These are phyloP conservation scores for Eutrigla gurnardus DNA, from an alignment of 2,797 vertebrate species.

Conservation along the genomic window DNA sequence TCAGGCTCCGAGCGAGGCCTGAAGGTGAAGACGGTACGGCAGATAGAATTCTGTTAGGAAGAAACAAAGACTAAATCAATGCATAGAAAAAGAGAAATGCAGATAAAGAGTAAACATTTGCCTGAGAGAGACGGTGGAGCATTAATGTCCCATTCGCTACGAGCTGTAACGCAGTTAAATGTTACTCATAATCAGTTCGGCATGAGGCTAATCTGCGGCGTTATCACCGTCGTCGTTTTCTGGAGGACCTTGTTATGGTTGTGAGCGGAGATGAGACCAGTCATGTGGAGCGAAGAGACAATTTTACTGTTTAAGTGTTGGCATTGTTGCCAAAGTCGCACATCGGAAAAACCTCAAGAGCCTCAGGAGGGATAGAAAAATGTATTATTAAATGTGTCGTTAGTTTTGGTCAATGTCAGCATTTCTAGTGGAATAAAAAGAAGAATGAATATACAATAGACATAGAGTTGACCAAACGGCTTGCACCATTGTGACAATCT, in stretches of 20 bases:
- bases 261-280: conserved; percentile 35
- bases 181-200: conserved; percentile 52
- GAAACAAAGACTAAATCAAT: conserved; percentile 8
- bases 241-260: conserved; percentile 30
- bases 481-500: neutral
- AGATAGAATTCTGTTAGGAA: conserved; percentile 16
- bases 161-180: conserved; percentile 29
- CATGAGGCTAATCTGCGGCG: conserved; percentile 36
- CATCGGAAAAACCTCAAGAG: conserved; percentile 17
- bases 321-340: conserved; percentile 18
- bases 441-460: too few relatives aligned
- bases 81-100: conserved; percentile 1
- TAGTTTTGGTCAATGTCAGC: conserved; percentile 14
- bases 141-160: conserved; percentile 43
- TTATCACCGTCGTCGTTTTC: conserved; percentile 47
- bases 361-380: conserved; percentile 10
- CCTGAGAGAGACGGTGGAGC: neutral
- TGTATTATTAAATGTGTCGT: neutral
- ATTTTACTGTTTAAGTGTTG: conserved; percentile 38
- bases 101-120: conserved; percentile 12
- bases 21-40: conserved; percentile 11
- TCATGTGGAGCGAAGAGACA: conserved; percentile 17
- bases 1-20: conserved; percentile 21
- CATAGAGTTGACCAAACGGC: neutral
- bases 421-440: neutral